Evolutionary conservation across 2,888 invertebrate genomes (phyloP).

Genomic region (Apeira syringaria): DNA sequence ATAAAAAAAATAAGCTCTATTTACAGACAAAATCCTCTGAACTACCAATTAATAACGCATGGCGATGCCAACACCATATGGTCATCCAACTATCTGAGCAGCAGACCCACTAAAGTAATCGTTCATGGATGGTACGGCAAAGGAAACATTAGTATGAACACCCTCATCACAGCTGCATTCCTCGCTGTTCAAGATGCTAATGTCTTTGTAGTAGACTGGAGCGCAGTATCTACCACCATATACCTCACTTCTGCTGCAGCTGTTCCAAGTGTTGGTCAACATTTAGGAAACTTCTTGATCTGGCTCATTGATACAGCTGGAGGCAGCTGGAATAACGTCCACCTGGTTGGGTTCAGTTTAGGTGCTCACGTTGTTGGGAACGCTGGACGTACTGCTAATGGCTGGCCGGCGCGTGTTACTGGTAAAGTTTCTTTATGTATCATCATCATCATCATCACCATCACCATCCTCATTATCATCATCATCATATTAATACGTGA

Average conservation of each 20-base stretch:
- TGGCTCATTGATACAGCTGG: conserved; percentile 63
- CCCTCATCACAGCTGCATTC: conserved; percentile 51
- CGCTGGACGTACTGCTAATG: conserved; percentile 51
- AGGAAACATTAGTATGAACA: conserved; percentile 49
- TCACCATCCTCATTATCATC: too few relatives aligned
- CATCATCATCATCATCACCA: too few relatives aligned
- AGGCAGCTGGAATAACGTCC: conserved; percentile 62
- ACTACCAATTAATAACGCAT: conserved; percentile 48
- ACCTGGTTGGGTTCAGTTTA: conserved; percentile 73
- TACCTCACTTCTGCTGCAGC: conserved; percentile 55
- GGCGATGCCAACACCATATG: conserved; percentile 50
- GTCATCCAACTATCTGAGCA: conserved; percentile 47
- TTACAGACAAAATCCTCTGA: conserved; percentile 49
- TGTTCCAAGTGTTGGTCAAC: conserved; percentile 59
- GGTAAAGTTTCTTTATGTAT: too few relatives aligned
- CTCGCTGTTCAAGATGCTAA: conserved; percentile 56
- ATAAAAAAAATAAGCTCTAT: background rate
- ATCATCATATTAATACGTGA: too few relatives aligned
- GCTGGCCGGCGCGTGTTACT: conserved; percentile 49
- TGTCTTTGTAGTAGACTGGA: conserved; percentile 73
- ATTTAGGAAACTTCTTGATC: conserved; percentile 62
- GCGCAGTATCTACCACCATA: conserved; percentile 38
- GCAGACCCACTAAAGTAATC: conserved; percentile 50
- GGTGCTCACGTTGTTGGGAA: conserved; percentile 72
- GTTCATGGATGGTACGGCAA: conserved; percentile 65